phyloP scores from a whole-genome alignment of 2,888 invertebrate genomes.

The Drosophila macrospina region DNA sequence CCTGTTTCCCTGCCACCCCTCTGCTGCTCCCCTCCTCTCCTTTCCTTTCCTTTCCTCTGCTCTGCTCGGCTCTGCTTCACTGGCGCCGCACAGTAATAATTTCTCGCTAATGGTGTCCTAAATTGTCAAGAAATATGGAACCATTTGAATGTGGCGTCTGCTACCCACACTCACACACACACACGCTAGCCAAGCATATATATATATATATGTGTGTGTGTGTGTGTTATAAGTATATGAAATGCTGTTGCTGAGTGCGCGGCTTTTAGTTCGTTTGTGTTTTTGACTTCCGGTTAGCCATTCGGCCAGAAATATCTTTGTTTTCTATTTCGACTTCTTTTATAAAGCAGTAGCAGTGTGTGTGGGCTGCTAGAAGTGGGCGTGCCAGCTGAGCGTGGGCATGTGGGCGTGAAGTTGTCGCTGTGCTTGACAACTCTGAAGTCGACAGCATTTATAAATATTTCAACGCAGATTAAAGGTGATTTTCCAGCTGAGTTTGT shows the following conservation, averaged over 20 bases:
- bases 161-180: constrained; percentile 14
- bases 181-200: constrained; percentile 30
- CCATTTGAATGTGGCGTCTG: constrained; percentile 73
- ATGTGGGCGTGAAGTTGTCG: constrained; percentile 24
- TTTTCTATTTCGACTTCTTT: constrained; percentile 52
- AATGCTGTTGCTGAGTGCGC: constrained; percentile 69
- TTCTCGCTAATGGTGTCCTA: constrained; percentile 82
- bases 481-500: not conserved
- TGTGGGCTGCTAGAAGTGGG: constrained; percentile 24
- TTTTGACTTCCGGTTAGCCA: constrained; percentile 78
- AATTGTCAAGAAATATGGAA: constrained; percentile 82
- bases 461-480: constrained; percentile 7
- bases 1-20: not conserved
- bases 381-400: constrained; percentile 16
- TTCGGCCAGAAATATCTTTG: constrained; percentile 66
- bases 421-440: constrained; percentile 64
- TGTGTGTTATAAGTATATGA: constrained; percentile 36
- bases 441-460: not conserved
- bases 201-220: constrained; percentile 15
- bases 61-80: constrained; percentile 35
- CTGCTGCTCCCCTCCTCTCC: not conserved
- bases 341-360: not conserved
- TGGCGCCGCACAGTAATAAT: constrained; percentile 73
- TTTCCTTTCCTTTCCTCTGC: constrained; percentile 1
- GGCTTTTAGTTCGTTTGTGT: constrained; percentile 80